Evolutionary conservation across 2,888 invertebrate genomes (phyloP).

Genomic region (Noctua comes): DNA sequence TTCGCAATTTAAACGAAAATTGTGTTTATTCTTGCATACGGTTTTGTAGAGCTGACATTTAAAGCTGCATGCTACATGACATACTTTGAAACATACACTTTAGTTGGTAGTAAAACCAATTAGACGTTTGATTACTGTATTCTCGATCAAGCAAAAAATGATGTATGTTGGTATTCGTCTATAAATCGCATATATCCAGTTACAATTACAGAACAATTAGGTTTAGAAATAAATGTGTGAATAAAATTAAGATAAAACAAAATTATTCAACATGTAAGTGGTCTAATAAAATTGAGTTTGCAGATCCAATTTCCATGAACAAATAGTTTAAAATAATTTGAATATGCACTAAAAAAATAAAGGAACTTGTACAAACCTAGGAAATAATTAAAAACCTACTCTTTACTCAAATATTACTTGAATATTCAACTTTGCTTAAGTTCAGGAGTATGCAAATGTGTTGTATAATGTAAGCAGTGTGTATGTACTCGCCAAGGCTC

Average conservation of each 20-base stretch:
- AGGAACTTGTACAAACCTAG: conserved; percentile 37
- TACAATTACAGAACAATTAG: background rate
- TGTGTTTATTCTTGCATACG: background rate
- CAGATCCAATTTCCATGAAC: background rate
- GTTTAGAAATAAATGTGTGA: background rate
- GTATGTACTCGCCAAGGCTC: conserved; percentile 61
- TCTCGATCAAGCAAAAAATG: background rate
- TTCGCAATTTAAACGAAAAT: background rate
- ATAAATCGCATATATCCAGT: background rate
- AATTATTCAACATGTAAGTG: background rate
- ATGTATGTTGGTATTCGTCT: background rate
- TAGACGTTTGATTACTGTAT: background rate
- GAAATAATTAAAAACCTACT: conserved; percentile 41
- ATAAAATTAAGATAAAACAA: background rate
- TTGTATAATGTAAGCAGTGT: conserved; percentile 49
- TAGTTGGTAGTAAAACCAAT: background rate
- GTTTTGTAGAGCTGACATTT: background rate
- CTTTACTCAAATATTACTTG: conserved; percentile 22
- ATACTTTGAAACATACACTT: conserved; percentile 11
- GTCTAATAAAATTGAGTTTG: background rate
- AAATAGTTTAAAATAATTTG: background rate
- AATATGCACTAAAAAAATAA: conserved; percentile 4
- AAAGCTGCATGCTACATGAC: background rate
- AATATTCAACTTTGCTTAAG: conserved; percentile 36
- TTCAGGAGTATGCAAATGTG: conserved; percentile 60